phyloP scores from a whole-genome alignment of 2,888 invertebrate genomes.

The Microctonus hyperodae region DNA sequence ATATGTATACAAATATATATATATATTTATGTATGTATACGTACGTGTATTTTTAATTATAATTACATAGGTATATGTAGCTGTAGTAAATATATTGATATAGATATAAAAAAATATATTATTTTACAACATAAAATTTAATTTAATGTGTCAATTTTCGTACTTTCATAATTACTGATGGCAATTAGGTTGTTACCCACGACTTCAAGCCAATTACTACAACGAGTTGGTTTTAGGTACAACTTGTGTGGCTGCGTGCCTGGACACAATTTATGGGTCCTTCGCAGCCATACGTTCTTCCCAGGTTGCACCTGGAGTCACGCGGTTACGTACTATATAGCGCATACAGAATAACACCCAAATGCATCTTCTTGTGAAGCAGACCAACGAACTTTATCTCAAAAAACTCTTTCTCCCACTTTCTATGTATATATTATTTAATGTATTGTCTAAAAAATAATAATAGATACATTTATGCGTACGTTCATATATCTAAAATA shows the following conservation, averaged over 20 bases:
- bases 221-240: conserved; percentile 12
- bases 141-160: neutral
- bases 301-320: neutral
- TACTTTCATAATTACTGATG: conserved; percentile 1
- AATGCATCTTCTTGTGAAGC: too few species aligned
- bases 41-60: too few species aligned
- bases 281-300: conserved; percentile 13
- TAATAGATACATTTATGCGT: neutral
- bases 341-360: too few species aligned
- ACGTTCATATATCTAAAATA: neutral
- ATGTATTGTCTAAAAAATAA: neutral
- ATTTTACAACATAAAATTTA: neutral
- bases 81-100: neutral
- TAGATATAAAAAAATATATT: neutral
- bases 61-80: too few species aligned
- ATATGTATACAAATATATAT: neutral
- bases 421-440: neutral
- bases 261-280: conserved; percentile 33
- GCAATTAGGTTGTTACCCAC: neutral
- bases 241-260: conserved; percentile 20
- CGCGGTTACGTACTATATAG: neutral
- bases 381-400: too few species aligned
- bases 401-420: neutral
- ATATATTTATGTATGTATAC: neutral
- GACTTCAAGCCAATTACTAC: conserved; percentile 18